phyloP scores from a whole-genome alignment of 2,888 invertebrate species.

The Euplexia lucipara region DNA sequence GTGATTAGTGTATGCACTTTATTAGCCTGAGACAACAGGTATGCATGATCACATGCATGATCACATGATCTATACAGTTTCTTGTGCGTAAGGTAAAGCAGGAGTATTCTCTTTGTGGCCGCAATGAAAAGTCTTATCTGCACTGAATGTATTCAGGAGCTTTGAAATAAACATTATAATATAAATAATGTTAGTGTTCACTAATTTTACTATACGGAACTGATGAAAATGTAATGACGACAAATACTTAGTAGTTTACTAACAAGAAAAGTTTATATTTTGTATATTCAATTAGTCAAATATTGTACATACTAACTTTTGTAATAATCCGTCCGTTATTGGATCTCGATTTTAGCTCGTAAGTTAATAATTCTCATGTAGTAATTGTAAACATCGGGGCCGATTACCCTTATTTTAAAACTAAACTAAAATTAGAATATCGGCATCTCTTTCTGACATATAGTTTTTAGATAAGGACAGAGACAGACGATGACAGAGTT shows the following conservation, averaged over 20 bases:
- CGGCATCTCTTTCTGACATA: no score
- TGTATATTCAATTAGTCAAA: conserved; percentile 64
- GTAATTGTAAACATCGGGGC: conserved; percentile 54
- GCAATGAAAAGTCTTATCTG: background rate
- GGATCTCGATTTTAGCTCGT: conserved; percentile 63
- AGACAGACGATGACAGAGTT: no score
- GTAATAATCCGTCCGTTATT: conserved; percentile 67
- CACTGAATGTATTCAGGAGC: background rate
- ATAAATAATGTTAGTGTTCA: conserved; percentile 1
- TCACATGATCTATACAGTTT: no score
- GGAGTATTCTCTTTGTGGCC: background rate
- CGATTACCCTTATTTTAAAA: no score
- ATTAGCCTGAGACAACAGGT: no score
- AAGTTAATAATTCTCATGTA: conserved; percentile 43
- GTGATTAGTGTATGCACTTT: no score
- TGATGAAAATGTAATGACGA: conserved; percentile 4
- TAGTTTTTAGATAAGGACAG: no score
- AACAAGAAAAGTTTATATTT: conserved; percentile 53
- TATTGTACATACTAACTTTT: conserved; percentile 68
- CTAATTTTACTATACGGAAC: conserved; percentile 4
- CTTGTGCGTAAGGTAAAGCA: background rate
- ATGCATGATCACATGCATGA: no score
- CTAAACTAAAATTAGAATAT: no score
- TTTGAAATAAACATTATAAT: background rate
- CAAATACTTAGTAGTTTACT: conserved; percentile 41